Conservation (phyloP, 2,888 invertebrate genomes). For the Latheticus oryzae region DNA sequence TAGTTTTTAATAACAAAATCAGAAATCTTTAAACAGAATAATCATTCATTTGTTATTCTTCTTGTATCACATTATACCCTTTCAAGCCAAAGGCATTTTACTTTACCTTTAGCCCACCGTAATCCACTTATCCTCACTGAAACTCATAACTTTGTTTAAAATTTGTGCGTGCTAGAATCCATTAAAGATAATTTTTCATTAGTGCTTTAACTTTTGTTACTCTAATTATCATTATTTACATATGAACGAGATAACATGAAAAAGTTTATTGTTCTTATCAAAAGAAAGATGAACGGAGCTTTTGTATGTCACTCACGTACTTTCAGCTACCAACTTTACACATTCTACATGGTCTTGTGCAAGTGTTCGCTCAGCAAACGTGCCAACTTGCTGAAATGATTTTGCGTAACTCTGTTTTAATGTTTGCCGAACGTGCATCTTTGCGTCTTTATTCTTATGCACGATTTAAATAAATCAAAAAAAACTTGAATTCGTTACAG, state of each 20-base stretch:
- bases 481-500: background rate
- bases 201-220: conserved; percentile 7
- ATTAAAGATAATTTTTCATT: conserved; percentile 13
- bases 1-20: conserved; percentile 1
- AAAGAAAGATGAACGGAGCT: conserved; percentile 24
- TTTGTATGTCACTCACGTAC: conserved; percentile 53
- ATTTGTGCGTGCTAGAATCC: conserved; percentile 20
- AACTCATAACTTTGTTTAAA: conserved; percentile 30
- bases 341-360: conserved; percentile 47
- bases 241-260: conserved; percentile 13
- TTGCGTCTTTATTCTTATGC: conserved; percentile 30
- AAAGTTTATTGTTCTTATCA: conserved; percentile 14
- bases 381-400: conserved; percentile 48
- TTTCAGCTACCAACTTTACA: conserved; percentile 53
- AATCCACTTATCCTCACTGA: conserved; percentile 26
- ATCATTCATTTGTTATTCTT: conserved; percentile 9
- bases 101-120: conserved; percentile 17
- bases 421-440: conserved; percentile 50
- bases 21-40: background rate
- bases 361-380: conserved; percentile 47
- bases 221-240: conserved; percentile 25
- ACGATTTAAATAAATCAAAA: conserved; percentile 19
- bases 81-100: conserved; percentile 6
- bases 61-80: conserved; percentile 1
- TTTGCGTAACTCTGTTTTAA: conserved; percentile 52